Evolutionary conservation across 64 coral and sea anemone genomes (phyloP), one percentile per base, ranked within the genome.

Genomic region (Montipora foliosa): DNA sequence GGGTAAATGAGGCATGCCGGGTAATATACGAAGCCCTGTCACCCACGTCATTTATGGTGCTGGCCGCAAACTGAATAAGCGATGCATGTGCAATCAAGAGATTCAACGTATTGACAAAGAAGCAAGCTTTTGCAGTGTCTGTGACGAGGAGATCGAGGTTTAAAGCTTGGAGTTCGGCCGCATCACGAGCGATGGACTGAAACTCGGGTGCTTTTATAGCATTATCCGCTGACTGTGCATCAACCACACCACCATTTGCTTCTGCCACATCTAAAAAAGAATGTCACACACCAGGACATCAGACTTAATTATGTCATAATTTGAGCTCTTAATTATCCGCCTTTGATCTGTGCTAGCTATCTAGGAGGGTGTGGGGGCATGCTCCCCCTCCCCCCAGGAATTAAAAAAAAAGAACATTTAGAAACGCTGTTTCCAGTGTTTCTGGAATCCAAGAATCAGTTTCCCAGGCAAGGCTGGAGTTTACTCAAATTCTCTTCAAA

Each of bases 101-200:
- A 81, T 99, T 99, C 5, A 99, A 75, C 10, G 96, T 90, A 78
- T 99, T 99, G n/a, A 89, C 67, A 79, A 94, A 99, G 76, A 96
- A 99, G 74, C 92, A 94, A 9, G 92, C 14, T 76, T 99, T 99
- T 5, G 89, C 87, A 3, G 77, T 59, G 15, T 96, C 82, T 45
- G 95, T 92, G 75, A 68, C 44, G 0, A 99, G 89, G 21, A 85
- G 71, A 20, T 96, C 84, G 49, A 99, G 89, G 61, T 99, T 87
- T 17, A 99, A 79, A 49, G 21, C 69, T 74, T 96, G 89, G 29
- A 99, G 95, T 87, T 99, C 95, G 4, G 76, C 67, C 8, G 80
- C 80, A 50, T 64, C 95, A 45, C 83, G 89, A 2, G 89, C 57
- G 69, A 96, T 84, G 6, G 90, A 82, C 15, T 82, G 72, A 50